These are phyloP conservation scores for Thaumatotibia leucotreta DNA, from an alignment of 1,140 invertebrate species.

Conservation along the genomic window DNA sequence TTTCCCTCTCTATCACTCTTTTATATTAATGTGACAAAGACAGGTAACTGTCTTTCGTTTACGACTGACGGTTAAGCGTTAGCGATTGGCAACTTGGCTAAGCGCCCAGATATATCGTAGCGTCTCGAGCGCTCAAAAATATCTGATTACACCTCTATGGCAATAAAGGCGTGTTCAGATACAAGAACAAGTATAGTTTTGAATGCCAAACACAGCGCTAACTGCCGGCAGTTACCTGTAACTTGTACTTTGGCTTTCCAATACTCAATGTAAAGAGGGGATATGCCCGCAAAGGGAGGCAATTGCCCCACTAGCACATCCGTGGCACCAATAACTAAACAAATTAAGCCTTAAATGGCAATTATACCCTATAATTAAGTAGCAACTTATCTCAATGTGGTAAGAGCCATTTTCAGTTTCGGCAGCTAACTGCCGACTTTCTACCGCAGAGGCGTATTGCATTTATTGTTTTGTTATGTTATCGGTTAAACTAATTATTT, in stretches of 20 bases:
- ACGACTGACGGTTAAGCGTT: no score
- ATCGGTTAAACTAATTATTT: no score
- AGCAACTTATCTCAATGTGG: background rate
- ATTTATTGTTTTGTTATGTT: no score
- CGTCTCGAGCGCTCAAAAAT: no score
- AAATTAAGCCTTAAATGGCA: slow-evolving; percentile 28
- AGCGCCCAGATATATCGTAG: no score
- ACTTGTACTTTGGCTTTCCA: background rate
- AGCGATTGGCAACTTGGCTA: no score
- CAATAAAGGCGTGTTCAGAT: no score
- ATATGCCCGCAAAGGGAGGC: background rate
- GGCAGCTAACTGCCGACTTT: slow-evolving; percentile 14
- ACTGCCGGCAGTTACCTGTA: background rate
- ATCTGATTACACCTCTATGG: no score
- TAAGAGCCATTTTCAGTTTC: background rate
- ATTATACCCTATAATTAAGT: slow-evolving; percentile 15
- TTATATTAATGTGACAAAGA: no score
- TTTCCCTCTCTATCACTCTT: no score
- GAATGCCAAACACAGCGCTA: background rate
- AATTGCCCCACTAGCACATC: background rate
- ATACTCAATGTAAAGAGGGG: background rate
- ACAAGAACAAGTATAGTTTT: no score
- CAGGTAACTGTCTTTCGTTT: no score
- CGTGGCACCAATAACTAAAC: slow-evolving; percentile 17
- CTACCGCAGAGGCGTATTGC: slow-evolving; percentile 15